Evolutionary conservation across 2,888 invertebrate genomes (phyloP).

Genomic region (Pristionchus mayeri): DNA sequence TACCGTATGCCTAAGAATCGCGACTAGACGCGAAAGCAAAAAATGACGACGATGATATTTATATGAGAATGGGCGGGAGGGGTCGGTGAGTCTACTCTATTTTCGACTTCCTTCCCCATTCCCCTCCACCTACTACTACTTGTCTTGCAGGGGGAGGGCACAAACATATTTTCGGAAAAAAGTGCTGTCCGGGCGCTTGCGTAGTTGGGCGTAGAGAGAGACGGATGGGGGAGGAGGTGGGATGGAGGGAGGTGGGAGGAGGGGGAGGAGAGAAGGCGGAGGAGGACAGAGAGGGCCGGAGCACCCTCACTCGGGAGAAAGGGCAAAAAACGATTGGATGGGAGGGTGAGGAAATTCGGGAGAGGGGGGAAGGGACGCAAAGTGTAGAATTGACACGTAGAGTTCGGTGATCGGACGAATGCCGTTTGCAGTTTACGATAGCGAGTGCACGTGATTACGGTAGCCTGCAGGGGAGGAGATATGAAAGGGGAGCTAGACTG

Average conservation of each 20-base stretch:
- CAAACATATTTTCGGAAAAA: slow-evolving; percentile 50
- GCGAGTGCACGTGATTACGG: not conserved
- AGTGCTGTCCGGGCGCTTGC: slow-evolving; percentile 29
- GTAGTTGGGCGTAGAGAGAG: not conserved
- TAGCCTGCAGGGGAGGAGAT: not conserved
- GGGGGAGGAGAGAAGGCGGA: not conserved
- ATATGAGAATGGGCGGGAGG: not conserved
- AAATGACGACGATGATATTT: not conserved
- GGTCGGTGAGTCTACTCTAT: not conserved
- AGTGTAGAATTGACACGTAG: not conserved
- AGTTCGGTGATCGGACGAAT: not conserved
- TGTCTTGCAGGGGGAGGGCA: slow-evolving; percentile 33
- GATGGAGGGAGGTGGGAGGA: not conserved
- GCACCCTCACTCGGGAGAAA: too few relatives aligned
- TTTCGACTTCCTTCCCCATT: slow-evolving; percentile 31
- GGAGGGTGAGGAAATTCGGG: not conserved
- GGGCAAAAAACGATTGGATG: slow-evolving; percentile 26
- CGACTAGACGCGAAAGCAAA: not conserved
- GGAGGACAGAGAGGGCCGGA: slow-evolving; percentile 19
- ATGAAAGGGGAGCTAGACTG: not conserved
- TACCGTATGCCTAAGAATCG: not conserved
- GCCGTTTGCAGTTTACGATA: not conserved
- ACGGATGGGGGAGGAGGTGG: not conserved
- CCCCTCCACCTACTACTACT: not conserved
- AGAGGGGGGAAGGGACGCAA: not conserved